These are phyloP conservation scores for Parotia lawesii DNA, from an alignment of 2,113 vertebrate genomes.

Conservation along the genomic window DNA sequence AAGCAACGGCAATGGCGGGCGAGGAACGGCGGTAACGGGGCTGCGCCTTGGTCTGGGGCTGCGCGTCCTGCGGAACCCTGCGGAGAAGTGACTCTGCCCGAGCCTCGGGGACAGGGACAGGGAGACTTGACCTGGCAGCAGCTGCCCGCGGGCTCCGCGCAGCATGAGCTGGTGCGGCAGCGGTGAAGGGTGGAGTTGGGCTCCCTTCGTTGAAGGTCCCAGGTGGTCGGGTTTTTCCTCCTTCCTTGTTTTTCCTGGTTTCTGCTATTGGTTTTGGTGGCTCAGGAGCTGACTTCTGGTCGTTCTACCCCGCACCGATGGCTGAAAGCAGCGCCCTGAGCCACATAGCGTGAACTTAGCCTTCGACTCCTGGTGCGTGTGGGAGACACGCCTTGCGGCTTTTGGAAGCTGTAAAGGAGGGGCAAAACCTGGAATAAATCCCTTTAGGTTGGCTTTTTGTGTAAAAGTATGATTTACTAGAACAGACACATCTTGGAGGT, in stretches of 20 bases:
- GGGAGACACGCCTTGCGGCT: background rate
- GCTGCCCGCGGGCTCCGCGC: background rate
- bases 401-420: background rate
- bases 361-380: rapidly evolving
- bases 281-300: background rate
- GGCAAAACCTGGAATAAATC: background rate
- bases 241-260: background rate
- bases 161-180: background rate
- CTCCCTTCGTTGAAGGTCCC: background rate
- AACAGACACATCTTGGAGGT: rapidly evolving
- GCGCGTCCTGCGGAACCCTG: background rate
- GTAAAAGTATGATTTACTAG: rapidly evolving
- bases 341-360: rapidly evolving
- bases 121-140: background rate
- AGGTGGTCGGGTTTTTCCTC: background rate
- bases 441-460: background rate
- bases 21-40: background rate
- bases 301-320: rapidly evolving
- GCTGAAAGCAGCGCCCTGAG: background rate
- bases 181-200: background rate
- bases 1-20: background rate
- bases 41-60: background rate
- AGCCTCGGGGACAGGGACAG: background rate
- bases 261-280: rapidly evolving
- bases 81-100: background rate